These are phyloP conservation scores for Nebria ingens DNA, from an alignment of 1,140 invertebrate species.

Conservation along the genomic window DNA sequence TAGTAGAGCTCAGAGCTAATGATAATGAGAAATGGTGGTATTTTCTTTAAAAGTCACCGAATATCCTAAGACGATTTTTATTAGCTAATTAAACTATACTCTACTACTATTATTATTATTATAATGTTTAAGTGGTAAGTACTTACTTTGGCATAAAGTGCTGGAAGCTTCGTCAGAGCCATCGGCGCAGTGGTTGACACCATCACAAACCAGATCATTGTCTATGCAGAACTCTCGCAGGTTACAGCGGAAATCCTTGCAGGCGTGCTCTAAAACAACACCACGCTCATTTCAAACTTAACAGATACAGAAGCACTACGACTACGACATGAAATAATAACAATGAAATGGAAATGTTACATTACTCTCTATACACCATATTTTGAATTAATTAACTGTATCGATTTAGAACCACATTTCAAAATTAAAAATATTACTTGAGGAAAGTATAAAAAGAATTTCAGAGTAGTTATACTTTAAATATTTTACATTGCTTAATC, in stretches of 20 bases:
- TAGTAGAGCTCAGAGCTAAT: too few relatives aligned
- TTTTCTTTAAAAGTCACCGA: background rate
- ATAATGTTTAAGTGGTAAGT: background rate
- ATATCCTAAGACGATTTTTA: background rate
- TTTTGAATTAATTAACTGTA: too few relatives aligned
- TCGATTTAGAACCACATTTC: too few relatives aligned
- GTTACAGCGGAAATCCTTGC: conserved; percentile 78
- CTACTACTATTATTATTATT: conserved; percentile 13
- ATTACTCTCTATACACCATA: too few relatives aligned
- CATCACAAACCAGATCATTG: conserved; percentile 78
- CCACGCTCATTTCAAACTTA: too few relatives aligned
- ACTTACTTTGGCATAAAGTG: conserved; percentile 72
- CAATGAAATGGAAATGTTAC: too few relatives aligned
- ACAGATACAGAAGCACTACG: too few relatives aligned
- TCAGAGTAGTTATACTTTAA: too few relatives aligned
- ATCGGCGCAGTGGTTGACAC: conserved; percentile 86
- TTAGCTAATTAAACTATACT: background rate
- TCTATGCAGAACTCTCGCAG: conserved; percentile 82
- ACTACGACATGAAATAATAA: too few relatives aligned
- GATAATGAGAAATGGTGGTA: background rate
- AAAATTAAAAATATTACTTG: too few relatives aligned
- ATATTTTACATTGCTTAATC: too few relatives aligned
- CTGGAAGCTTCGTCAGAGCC: conserved; percentile 78
- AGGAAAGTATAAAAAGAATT: too few relatives aligned
- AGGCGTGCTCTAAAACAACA: conserved; percentile 63